Percentiles rank a stretch among this genome's conserved stretches.
These are phyloP conservation scores for Ceyx margarethae DNA, from an alignment of 2,113 vertebrate species.

Conservation along the genomic window DNA sequence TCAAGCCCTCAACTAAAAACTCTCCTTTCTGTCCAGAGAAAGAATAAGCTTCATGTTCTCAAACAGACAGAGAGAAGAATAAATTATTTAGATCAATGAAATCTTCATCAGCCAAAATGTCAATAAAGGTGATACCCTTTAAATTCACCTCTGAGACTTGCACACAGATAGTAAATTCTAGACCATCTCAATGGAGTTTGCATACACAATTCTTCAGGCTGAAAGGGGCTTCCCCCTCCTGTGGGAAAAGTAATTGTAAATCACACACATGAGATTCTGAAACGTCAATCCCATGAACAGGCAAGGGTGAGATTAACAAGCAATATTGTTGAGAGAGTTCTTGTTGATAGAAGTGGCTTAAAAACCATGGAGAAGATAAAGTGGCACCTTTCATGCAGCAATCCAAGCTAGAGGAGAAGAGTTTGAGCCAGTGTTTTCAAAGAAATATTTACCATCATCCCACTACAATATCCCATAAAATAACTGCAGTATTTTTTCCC, in stretches of 20 bases:
- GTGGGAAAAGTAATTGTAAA: background rate
- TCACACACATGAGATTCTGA: background rate
- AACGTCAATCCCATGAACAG: background rate
- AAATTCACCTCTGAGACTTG: background rate
- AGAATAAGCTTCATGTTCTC: background rate
- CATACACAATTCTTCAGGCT: background rate
- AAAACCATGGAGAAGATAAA: background rate
- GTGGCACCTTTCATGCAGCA: background rate
- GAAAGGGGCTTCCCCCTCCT: background rate
- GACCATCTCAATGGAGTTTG: background rate
- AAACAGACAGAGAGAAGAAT: background rate
- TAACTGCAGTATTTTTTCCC: background rate
- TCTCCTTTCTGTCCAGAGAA: background rate
- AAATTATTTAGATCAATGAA: background rate
- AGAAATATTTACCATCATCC: background rate
- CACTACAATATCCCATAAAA: background rate
- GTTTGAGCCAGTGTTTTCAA: background rate
- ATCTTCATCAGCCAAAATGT: background rate
- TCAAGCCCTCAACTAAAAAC: background rate
- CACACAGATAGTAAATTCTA: conserved; percentile 29
- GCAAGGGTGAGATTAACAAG: background rate
- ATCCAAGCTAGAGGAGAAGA: background rate
- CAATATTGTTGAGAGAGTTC: rapidly evolving
- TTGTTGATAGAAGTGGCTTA: background rate
- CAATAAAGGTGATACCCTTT: background rate